Evolutionary conservation across 2,113 vertebrate species (phyloP).

Genomic region (Indri indri): DNA sequence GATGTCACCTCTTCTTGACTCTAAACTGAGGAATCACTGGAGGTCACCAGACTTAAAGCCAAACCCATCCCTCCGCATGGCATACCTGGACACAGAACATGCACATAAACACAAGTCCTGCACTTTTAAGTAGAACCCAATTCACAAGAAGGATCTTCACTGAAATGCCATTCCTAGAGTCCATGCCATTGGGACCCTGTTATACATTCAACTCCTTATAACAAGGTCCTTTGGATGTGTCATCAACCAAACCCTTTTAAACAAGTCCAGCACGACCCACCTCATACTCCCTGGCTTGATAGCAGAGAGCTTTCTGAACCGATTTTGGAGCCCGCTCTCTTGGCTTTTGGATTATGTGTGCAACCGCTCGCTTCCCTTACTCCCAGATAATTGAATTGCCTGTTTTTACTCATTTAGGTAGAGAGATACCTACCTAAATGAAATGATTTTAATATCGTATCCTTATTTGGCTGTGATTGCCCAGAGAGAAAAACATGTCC

Average conservation of each 20-base stretch:
- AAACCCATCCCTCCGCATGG: background rate
- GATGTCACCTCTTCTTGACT: background rate
- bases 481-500: conserved; percentile 26
- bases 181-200: background rate
- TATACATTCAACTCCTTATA: background rate
- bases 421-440: background rate
- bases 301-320: background rate
- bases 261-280: background rate
- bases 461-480: conserved; percentile 47
- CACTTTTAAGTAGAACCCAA: background rate
- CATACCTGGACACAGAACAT: no score
- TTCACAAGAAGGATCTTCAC: background rate
- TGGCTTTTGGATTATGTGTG: background rate
- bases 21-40: background rate
- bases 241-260: background rate
- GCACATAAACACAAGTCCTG: background rate
- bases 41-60: background rate
- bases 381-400: conserved; percentile 22
- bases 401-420: conserved; percentile 15
- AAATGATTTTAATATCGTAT: conserved; percentile 32
- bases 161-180: background rate
- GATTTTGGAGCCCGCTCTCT: background rate
- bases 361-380: background rate
- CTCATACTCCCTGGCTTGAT: background rate
- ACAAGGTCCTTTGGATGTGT: background rate